phyloP scores from a whole-genome alignment of 2,797 vertebrate genomes.

The Distichodus sexfasciatus region DNA sequence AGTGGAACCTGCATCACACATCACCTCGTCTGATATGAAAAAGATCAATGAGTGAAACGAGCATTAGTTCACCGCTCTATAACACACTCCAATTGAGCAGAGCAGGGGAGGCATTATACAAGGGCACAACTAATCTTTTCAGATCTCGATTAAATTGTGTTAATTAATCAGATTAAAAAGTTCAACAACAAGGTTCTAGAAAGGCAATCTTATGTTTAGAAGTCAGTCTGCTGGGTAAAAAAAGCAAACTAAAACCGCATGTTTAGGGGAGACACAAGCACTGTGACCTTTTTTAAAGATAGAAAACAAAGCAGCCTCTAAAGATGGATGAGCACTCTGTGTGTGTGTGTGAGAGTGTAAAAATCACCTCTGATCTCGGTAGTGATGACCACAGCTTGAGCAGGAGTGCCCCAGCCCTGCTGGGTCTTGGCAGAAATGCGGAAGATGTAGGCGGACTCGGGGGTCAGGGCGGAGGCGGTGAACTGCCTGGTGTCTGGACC shows the following conservation, averaged over 20 bases:
- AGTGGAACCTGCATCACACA: conserved; percentile 41
- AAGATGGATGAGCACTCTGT: conserved; percentile 13
- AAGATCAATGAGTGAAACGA: conserved; percentile 19
- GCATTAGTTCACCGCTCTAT: background rate
- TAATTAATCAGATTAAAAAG: conserved; percentile 21
- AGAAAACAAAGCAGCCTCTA: conserved; percentile 9
- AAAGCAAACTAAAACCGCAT: conserved; percentile 9
- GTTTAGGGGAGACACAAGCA: background rate
- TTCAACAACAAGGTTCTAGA: conserved; percentile 1
- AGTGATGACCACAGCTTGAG: conserved; percentile 90
- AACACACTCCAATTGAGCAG: background rate
- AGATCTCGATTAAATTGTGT: background rate
- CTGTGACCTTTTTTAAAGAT: conserved; percentile 35
- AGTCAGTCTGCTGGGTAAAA: background rate
- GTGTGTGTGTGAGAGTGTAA: conserved; percentile 6
- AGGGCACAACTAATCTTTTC: conserved; percentile 48
- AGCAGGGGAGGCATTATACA: conserved; percentile 37
- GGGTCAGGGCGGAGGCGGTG: conserved; percentile 81
- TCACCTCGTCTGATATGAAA: conserved; percentile 54
- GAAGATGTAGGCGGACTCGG: conserved; percentile 87
- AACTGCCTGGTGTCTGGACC: conserved; percentile 88
- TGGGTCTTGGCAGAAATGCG: conserved; percentile 85
- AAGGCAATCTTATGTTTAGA: conserved; percentile 1
- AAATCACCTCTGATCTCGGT: conserved; percentile 89
- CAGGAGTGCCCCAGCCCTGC: conserved; percentile 88